phyloP scores from a whole-genome alignment of 1,140 invertebrate species.

The Drosophila auraria region DNA sequence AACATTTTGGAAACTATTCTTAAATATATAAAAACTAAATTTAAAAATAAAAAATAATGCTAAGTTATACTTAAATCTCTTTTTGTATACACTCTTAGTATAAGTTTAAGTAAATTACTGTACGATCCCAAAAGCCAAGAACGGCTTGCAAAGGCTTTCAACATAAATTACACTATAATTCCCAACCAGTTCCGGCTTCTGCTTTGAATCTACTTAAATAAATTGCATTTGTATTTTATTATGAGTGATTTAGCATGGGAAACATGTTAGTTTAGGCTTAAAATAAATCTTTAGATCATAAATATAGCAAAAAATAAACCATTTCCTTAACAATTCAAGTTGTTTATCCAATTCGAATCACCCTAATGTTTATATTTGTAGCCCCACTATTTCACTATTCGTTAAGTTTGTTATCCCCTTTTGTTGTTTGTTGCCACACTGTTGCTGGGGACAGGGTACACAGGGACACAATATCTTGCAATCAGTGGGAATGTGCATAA shows the following conservation, averaged over 20 bases:
- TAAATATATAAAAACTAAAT: background rate
- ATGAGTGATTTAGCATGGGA: background rate
- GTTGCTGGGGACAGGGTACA: conserved; percentile 37
- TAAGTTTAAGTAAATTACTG: too few relatives aligned
- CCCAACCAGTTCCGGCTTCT: background rate
- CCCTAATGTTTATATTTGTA: conserved; percentile 19
- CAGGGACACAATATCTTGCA: conserved; percentile 76
- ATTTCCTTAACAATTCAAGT: background rate
- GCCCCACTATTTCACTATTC: conserved; percentile 23
- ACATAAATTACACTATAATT: background rate
- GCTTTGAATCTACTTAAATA: too few relatives aligned
- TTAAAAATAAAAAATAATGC: too few relatives aligned
- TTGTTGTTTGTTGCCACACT: conserved; percentile 62
- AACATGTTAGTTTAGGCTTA: background rate
- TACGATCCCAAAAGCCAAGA: too few relatives aligned
- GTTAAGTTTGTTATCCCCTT: conserved; percentile 54
- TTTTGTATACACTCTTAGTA: too few relatives aligned
- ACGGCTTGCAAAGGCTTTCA: too few relatives aligned
- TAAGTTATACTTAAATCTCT: too few relatives aligned
- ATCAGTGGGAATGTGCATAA: conserved; percentile 78
- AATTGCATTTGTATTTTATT: background rate
- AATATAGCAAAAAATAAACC: background rate
- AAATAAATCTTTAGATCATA: background rate
- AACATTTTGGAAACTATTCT: background rate
- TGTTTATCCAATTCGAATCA: background rate